These are phyloP conservation scores for Chionomys nivalis DNA, from an alignment of 2,113 vertebrate species.

Conservation along the genomic window DNA sequence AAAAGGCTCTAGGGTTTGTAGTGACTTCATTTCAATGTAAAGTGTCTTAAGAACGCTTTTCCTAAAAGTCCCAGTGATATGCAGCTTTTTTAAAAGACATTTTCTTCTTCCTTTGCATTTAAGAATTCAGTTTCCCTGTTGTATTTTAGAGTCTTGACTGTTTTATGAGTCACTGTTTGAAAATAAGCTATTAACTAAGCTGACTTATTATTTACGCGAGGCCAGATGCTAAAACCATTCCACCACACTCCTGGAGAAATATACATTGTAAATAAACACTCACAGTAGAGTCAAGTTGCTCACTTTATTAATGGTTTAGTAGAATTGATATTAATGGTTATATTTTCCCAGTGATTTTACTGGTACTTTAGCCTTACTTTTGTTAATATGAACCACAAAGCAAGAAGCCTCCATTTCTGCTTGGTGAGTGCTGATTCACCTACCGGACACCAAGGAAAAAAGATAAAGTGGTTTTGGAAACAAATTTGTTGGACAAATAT, in stretches of 20 bases:
- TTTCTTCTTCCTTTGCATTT: constrained; percentile 32
- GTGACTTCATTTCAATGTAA: constrained; percentile 12
- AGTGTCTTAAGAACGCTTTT: constrained; percentile 10
- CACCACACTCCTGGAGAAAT: not conserved
- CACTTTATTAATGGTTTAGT: constrained; percentile 35
- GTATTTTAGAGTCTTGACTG: constrained; percentile 37
- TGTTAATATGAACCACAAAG: not conserved
- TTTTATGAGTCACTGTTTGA: constrained; percentile 30
- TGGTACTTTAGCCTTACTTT: not conserved
- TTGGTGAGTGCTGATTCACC: not conserved
- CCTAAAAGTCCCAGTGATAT: constrained; percentile 18
- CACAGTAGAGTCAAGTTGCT: not conserved
- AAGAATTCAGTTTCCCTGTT: constrained; percentile 37
- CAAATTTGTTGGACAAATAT: not conserved
- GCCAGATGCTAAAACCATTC: not conserved
- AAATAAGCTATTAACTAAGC: constrained; percentile 28
- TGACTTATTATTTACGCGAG: constrained; percentile 8
- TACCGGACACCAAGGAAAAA: not conserved
- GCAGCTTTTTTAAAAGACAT: constrained; percentile 58
- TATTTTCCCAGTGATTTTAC: not conserved
- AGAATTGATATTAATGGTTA: constrained; percentile 19
- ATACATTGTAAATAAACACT: not conserved
- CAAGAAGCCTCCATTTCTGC: not conserved
- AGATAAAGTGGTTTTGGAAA: not conserved
- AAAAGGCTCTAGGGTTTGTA: constrained; percentile 18